These are phyloP conservation scores for Megathymus violae DNA, from an alignment of 1,140 invertebrate species.

Conservation along the genomic window DNA sequence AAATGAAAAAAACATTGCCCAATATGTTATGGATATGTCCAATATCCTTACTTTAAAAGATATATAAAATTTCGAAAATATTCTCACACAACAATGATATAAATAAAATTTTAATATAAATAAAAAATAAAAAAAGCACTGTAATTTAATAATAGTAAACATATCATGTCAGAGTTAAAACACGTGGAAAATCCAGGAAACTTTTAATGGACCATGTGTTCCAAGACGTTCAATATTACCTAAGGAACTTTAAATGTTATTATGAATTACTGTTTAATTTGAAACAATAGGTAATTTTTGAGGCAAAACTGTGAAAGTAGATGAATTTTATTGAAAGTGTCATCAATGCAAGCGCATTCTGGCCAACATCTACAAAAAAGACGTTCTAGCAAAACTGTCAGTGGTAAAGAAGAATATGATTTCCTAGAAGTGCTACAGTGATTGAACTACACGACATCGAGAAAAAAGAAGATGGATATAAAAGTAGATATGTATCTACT, in stretches of 20 bases:
- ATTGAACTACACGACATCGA: background rate
- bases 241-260: background rate
- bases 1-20: no score
- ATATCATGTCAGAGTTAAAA: no score
- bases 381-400: constrained; percentile 5
- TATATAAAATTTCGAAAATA: no score
- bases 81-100: no score
- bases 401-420: constrained; percentile 6
- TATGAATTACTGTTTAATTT: background rate
- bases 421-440: constrained; percentile 1
- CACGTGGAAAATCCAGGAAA: background rate
- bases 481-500: constrained; percentile 38
- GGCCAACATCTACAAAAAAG: background rate
- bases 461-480: constrained; percentile 25
- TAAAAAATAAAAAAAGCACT: no score
- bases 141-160: no score
- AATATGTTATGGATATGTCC: no score
- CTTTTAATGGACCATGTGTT: background rate
- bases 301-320: background rate
- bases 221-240: background rate
- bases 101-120: no score
- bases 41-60: no score
- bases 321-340: constrained; percentile 12
- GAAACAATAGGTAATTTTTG: background rate
- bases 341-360: constrained; percentile 6